Evolutionary conservation across 2,113 vertebrate species (phyloP), one percentile per base, ranked within the genome.

Genomic region (Brachyistius frenatus): DNA sequence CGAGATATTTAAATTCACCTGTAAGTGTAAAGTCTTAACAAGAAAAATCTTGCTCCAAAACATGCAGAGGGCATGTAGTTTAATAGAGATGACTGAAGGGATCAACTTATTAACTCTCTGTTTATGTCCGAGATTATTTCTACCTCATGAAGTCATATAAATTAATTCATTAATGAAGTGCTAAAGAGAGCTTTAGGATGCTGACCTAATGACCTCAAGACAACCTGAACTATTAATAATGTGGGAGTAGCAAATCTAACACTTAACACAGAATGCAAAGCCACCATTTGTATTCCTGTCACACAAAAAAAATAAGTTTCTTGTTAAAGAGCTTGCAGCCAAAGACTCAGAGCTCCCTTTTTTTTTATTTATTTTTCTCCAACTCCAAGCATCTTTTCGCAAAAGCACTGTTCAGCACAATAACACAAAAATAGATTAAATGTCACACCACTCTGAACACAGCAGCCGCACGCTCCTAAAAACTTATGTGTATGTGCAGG

Each of bases 391-490:
- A 65, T 8, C 3, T 37, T 78, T 35, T 65, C 53, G 49, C 53
- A 60, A 72, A 68, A 80, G n/a, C 30, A 49, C 63, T 49, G 39
- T 37, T 74, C 50, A 62, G 68, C 37, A 61, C 33, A 63, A 5
- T 35, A 35, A 57, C 35, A 50, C 23, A 73, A 16, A 78, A 64
- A 69, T 58, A 69, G 76, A 74, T 57, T 33, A 74, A 78, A 78
- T 61, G 77, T 56, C 73, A 80, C 49, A 62, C 31, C 39, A 57
- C 35, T 33, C 15, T 44, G 54, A 77, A 66, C 55, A 47, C 2
- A 32, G 23, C 58, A 32, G 31, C 57, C 30, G 52, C 13, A 13
- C 1, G 1, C 39, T 66, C 0, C 4, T 33, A 73, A 67, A 76
- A 23, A 7, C 0, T 31, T 2, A 32, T 23, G 57, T 52, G 46